phyloP scores from a whole-genome alignment of 2,888 invertebrate genomes.

The Strigamia crassipes region DNA sequence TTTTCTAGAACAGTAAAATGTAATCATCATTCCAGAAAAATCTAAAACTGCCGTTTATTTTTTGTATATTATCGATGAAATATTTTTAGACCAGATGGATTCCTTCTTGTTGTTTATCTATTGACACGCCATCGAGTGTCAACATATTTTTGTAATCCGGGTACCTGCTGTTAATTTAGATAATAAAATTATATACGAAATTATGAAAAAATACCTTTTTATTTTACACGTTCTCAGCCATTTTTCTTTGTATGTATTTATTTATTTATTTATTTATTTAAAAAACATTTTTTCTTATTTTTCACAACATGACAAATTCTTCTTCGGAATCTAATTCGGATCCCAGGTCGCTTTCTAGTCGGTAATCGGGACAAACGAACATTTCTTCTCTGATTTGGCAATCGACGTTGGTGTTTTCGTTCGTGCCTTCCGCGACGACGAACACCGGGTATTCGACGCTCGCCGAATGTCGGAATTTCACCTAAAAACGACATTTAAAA shows the following conservation, averaged over 20 bases:
- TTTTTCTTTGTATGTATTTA: background rate
- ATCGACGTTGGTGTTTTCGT: background rate
- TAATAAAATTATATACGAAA: background rate
- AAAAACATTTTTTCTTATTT: background rate
- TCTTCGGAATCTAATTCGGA: conserved; percentile 45
- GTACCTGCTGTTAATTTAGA: background rate
- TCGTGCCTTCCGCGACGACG: conserved; percentile 71
- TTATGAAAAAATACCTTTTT: background rate
- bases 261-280: background rate
- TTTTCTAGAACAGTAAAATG: no score
- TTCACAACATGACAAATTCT: conserved; percentile 49
- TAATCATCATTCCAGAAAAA: conserved; percentile 6
- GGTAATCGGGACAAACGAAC: background rate
- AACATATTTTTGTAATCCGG: conserved; percentile 29
- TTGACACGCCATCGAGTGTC: background rate
- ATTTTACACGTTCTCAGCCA: background rate
- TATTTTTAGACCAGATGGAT: background rate
- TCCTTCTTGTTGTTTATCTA: background rate
- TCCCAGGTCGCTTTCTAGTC: background rate
- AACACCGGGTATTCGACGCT: conserved; percentile 79
- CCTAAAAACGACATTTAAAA: background rate
- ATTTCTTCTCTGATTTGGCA: background rate
- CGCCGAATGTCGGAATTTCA: background rate
- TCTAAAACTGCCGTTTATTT: background rate
- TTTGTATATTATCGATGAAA: background rate